Conservation (phyloP, 53 echinoderm and acorn worm genomes). For the Luidia sarsii region DNA sequence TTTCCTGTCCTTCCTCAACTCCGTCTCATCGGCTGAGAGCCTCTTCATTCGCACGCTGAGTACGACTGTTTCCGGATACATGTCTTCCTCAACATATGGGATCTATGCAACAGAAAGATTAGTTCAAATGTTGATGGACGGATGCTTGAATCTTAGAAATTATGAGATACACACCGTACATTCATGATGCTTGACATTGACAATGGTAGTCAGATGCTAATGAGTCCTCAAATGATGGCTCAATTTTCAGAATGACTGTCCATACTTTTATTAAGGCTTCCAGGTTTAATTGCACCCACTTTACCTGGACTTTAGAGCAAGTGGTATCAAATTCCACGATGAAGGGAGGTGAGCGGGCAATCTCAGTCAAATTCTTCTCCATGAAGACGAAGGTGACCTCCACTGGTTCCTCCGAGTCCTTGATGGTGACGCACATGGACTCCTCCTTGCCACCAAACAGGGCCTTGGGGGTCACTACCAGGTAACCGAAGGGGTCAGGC, state of each 20-base stretch:
- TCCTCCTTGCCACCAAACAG: conserved; percentile 81
- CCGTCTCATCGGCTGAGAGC: conserved; percentile 9
- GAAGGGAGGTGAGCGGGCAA: conserved; percentile 29
- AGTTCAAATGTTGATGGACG: no score
- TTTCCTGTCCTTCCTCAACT: conserved; percentile 34
- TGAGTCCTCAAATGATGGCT: no score
- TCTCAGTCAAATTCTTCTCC: conserved; percentile 35
- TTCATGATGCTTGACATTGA: no score
- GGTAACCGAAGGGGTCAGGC: conserved; percentile 47
- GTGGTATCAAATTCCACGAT: conserved; percentile 64
- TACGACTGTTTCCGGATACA: conserved; percentile 10
- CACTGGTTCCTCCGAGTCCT: conserved; percentile 57
- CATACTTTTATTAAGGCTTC: neutral
- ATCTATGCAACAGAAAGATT: no score
- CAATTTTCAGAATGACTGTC: neutral
- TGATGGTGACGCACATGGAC: conserved; percentile 70
- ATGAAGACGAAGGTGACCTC: conserved; percentile 47
- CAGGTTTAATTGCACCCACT: neutral
- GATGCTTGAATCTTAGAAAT: no score
- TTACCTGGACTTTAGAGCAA: conserved; percentile 63
- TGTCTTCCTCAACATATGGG: no score
- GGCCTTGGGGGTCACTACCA: conserved; percentile 76
- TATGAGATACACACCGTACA: no score
- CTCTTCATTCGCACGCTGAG: conserved; percentile 31
- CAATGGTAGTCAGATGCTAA: no score